phyloP scores from a whole-genome alignment of 2,113 vertebrate genomes.

The Crocuta crocuta region DNA sequence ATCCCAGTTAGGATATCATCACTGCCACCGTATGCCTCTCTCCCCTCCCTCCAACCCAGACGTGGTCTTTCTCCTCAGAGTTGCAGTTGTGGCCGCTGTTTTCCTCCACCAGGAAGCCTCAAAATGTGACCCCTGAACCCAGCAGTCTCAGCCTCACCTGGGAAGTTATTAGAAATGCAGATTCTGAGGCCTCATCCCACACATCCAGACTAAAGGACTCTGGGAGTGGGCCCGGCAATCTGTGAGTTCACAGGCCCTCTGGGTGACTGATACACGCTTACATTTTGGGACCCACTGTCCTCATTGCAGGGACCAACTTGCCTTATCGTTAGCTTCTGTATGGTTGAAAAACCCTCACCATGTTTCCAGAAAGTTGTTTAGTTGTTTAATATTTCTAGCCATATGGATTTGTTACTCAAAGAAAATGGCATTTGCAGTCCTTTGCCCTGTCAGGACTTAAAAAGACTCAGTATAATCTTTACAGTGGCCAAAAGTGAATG shows the following conservation, averaged over 20 bases:
- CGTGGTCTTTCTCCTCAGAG: not conserved
- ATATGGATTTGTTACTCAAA: not conserved
- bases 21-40: not conserved
- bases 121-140: not conserved
- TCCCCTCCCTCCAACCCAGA: not conserved
- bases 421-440: not conserved
- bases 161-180: not conserved
- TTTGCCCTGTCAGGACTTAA: not conserved
- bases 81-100: not conserved
- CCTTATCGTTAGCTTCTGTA: not conserved
- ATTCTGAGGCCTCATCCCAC: not conserved
- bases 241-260: not conserved
- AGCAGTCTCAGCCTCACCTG: not conserved
- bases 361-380: not conserved
- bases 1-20: not conserved
- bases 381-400: not conserved
- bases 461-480: not conserved
- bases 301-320: not conserved
- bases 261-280: rapidly evolving
- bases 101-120: not conserved
- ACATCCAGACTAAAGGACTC: not conserved
- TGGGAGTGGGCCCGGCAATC: too few relatives aligned
- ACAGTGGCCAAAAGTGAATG: not conserved
- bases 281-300: not conserved
- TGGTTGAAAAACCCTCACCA: not conserved